Evolutionary conservation across 2,113 vertebrate genomes (phyloP), one percentile per base, ranked within the genome.

Genomic region (Motacilla tschutschensis): DNA sequence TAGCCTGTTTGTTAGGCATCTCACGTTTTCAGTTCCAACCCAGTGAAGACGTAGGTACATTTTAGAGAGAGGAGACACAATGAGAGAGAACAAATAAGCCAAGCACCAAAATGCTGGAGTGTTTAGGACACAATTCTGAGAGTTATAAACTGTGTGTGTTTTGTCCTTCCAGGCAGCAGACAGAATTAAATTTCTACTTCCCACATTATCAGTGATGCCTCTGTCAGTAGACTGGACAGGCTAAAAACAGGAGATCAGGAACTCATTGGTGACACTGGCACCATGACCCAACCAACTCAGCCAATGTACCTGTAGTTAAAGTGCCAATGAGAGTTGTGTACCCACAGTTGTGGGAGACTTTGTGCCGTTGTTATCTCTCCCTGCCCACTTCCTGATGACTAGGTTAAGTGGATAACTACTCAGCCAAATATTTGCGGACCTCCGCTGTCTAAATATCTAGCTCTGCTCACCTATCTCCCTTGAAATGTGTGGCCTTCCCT

Each of bases 1-100:
- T 91, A 91, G 76, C 40, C 82, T 89, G 43, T 79, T 93, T 94
- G 72, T 70, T 79, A 95, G 85, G 89, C 91, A 60, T 83, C 64
- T 92, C 85, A 78, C 67, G 28, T 93, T 77, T 88, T 79, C 89
- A 79, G 72, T 77, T 93, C 66, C 55, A 86, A 60, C n/a, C 66
- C 71, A 84, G 40, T 10, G 47, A 31, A 88, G 54, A 86, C 5
- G 4, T 21, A 65, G 59, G 47, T 69, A 54, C 43, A 63, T 76
- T 85, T 82, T 13, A 78, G 25, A 72, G 17, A 84, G 59, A 63
- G 54, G 26, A 89, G 70, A 35, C 40, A 31, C 38, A 47, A 57
- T 17, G 26, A 62, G 26, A 58, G 18, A 55, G 5, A 79, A 77
- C 57, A 87, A 85, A 85, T 38, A 89, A 83, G 41, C 9, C 53